Base-by-base conservation (phyloP, 2,888 invertebrate species). In the Eueremaeus valkanovi region DNA sequence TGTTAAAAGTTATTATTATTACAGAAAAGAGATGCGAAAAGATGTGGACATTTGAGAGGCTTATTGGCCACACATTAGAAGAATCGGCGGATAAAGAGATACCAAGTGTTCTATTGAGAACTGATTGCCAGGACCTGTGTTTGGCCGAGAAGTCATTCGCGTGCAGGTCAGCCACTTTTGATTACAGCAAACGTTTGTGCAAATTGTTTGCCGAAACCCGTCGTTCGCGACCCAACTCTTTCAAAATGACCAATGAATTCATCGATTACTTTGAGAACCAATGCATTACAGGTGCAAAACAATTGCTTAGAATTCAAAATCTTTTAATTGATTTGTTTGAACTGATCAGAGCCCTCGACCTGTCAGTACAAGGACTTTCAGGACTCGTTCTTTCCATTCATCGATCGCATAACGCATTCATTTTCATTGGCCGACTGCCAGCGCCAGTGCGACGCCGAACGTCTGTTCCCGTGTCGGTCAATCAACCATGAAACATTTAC, bases 181-280 rank as follows among this genome's bases (percentile, higher is more conserved):
- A 86, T 80, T 83, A 83, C 72, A 82, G 84, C 29, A 83, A 83
- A 61, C 77, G 81, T 49, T 82, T 84, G 72, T 86, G 86, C 80
- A 84, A 84, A 76, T 79, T 86, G 73, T 85, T 84, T 79, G 82
- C 84, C 29, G 86, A 86, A 77, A 86, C 86, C 68, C 81, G 86
- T 75, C 81, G 86, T 18, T 75, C 85, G 3, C 84, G 85, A 73
- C 85, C 86, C 21, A 83, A 83, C 75, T 83, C 84, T 72, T 85
- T 86, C 80, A 81, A 83, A 29, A 79, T 82, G 75, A 82, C 82
- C 73, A 81, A 81, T 77, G 82, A 82, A 45, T 82, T 84, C 79
- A 83, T 85, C 63, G 86, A 86, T 80, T 86, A 86, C 81, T 83
- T 86, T 81, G 86, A 86, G 80, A 86, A 86, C 81, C 85, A 86